Base-by-base conservation (phyloP, 2,888 invertebrate species). In the Ennomos quercinarius region DNA sequence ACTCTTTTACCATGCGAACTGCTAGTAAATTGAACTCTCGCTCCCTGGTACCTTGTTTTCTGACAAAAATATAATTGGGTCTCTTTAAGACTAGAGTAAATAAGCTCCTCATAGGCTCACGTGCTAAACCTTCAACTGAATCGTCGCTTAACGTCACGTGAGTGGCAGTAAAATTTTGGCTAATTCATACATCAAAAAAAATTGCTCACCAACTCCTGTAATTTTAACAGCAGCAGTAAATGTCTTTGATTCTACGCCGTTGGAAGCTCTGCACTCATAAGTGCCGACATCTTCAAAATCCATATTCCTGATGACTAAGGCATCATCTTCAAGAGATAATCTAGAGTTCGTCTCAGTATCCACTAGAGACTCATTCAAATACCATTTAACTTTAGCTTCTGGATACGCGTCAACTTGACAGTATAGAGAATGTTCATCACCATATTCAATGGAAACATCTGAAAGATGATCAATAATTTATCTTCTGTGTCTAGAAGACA, bases 341-440 rank as follows among this genome's bases (percentile, higher is more conserved):
- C 80, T 66, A 1, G 80, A 46, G 48, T 82, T 72, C 36, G 74
- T 68, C 8, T 53, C 64, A 10, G 62, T 45, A 34, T 72, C 72
- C 13, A 89, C 35, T 3, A 62, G 36, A 5, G 76, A 80, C 0
- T 77, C 76, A 40, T 91, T 89, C 38, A 83, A 79, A 42, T 77
- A 84, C 91, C 91, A 91, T 57, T 74, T 77, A 4, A 80, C 71
- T 37, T 71, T 71, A 0, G 83, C 86, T 62, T 82, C 80, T 0
- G 91, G 91, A 52, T 87, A 91, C 0, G 90, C 84, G 0, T 75
- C 71, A 0, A 86, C 83, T 75, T 85, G 71, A 44, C 91, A 91
- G 42, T 68, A 72, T 0, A 91, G 60, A 63, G 68, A 77, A 0
- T 81, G 84, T 62, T 85, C 78, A 3, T 48, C 63, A 0, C 81